Evolutionary conservation across 2,888 invertebrate genomes (phyloP).

Genomic region (Scelioninae gen. 1): DNA sequence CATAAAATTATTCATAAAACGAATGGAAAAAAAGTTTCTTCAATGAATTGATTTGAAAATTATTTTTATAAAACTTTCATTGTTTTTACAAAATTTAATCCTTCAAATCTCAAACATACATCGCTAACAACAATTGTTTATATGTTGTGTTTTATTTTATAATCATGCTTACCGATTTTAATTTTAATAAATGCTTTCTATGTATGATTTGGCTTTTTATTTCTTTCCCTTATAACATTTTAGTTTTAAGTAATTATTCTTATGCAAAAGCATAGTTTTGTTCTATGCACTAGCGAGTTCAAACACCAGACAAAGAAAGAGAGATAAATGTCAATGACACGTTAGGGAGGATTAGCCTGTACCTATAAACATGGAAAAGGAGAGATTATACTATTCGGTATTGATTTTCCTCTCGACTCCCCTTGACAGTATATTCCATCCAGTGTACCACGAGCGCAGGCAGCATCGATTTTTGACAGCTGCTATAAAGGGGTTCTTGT

Average conservation of each 20-base stretch:
- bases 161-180: neutral
- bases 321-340: conserved; percentile 61
- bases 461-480: conserved; percentile 84
- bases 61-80: neutral
- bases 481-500: conserved; percentile 74
- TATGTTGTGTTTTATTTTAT: neutral
- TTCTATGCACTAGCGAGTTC: neutral
- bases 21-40: too few species aligned
- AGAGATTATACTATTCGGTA: conserved; percentile 66
- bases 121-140: too few species aligned
- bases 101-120: too few species aligned
- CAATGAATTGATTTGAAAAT: too few species aligned
- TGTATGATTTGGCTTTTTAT: neutral
- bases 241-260: neutral
- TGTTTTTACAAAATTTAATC: neutral
- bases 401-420: conserved; percentile 71
- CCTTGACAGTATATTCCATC: conserved; percentile 69
- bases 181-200: neutral
- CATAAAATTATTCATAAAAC: neutral
- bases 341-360: conserved; percentile 45
- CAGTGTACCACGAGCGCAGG: conserved; percentile 70
- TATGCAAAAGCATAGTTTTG: conserved; percentile 5
- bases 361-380: conserved; percentile 63
- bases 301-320: conserved; percentile 7
- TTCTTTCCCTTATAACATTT: neutral